A percentile compares a stretch with the other conserved stretches of the same genome.
Evolutionary conservation across 1,140 invertebrate species (phyloP).

Genomic region (Apis florea): DNA sequence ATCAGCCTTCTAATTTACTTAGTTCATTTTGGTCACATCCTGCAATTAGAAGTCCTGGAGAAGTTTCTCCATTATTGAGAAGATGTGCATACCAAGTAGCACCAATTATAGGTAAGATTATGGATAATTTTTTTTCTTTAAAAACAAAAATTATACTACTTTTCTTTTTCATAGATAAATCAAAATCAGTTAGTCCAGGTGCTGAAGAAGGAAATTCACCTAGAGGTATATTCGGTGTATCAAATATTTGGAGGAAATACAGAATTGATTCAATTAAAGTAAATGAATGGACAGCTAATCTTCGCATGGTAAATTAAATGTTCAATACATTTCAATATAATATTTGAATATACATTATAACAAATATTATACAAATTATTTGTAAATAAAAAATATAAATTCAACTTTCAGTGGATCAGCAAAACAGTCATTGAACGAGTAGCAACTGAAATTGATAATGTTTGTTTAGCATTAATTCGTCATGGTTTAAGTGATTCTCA

Average conservation of each 20-base stretch:
- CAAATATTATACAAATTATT: neutral
- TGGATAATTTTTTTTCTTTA: neutral
- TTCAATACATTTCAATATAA: neutral
- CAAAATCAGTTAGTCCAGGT: conserved; percentile 77
- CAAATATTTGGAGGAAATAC: conserved; percentile 83
- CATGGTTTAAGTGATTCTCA: conserved; percentile 86
- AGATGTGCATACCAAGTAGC: conserved; percentile 82
- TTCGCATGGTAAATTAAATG: conserved; percentile 81
- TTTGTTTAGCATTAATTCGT: conserved; percentile 84
- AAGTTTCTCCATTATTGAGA: conserved; percentile 80
- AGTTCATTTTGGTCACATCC: conserved; percentile 83
- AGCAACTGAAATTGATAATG: conserved; percentile 85
- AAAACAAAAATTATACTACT: neutral
- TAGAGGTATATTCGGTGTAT: conserved; percentile 75
- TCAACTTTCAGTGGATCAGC: conserved; percentile 86
- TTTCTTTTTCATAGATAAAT: conserved; percentile 58
- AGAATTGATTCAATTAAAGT: conserved; percentile 83
- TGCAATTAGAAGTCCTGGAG: conserved; percentile 79
- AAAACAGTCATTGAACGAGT: conserved; percentile 87
- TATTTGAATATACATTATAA: neutral
- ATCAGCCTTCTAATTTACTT: conserved; percentile 76
- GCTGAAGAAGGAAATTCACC: conserved; percentile 80
- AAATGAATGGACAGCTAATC: conserved; percentile 85
- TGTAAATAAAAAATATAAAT: conserved; percentile 10
- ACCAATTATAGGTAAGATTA: conserved; percentile 78